These are phyloP conservation scores for Ethmia dodecea DNA, from an alignment of 2,888 invertebrate species.

Conservation along the genomic window DNA sequence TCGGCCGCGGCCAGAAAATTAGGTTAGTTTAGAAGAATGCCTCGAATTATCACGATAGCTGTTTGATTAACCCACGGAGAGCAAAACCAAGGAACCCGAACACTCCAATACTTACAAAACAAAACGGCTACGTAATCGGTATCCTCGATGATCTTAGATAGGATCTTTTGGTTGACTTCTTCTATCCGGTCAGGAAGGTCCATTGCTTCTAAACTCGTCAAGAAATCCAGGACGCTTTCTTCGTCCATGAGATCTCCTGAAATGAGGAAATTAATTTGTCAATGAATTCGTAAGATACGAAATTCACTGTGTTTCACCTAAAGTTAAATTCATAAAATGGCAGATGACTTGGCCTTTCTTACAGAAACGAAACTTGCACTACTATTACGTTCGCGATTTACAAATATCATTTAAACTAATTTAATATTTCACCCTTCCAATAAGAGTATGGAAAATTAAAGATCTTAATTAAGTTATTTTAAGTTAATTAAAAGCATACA, in stretches of 20 bases:
- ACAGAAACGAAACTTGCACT: too few species aligned
- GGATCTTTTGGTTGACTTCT: conserved; percentile 94
- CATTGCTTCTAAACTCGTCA: conserved; percentile 96
- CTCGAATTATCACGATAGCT: conserved; percentile 62
- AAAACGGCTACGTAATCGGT: conserved; percentile 94
- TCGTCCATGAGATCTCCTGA: conserved; percentile 96
- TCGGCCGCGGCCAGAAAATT: conserved; percentile 21
- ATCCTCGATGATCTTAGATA: conserved; percentile 93
- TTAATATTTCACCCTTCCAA: neutral
- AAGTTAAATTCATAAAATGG: too few species aligned
- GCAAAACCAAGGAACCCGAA: conserved; percentile 32
- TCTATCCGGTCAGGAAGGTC: conserved; percentile 96
- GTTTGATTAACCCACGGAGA: conserved; percentile 45
- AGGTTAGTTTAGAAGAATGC: conserved; percentile 62
- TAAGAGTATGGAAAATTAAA: neutral
- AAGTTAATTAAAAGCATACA: neutral
- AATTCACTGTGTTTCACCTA: too few species aligned
- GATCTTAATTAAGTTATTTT: neutral
- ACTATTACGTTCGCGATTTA: too few species aligned
- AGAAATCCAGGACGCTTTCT: conserved; percentile 94
- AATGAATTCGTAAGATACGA: too few species aligned
- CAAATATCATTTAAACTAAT: too few species aligned
- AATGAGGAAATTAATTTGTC: too few species aligned
- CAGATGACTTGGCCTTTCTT: too few species aligned
- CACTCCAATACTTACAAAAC: conserved; percentile 88